Percentiles rank a stretch among this genome's conserved stretches.
phyloP scores from a whole-genome alignment of 2,888 invertebrate species.

The Abscondita cerata region DNA sequence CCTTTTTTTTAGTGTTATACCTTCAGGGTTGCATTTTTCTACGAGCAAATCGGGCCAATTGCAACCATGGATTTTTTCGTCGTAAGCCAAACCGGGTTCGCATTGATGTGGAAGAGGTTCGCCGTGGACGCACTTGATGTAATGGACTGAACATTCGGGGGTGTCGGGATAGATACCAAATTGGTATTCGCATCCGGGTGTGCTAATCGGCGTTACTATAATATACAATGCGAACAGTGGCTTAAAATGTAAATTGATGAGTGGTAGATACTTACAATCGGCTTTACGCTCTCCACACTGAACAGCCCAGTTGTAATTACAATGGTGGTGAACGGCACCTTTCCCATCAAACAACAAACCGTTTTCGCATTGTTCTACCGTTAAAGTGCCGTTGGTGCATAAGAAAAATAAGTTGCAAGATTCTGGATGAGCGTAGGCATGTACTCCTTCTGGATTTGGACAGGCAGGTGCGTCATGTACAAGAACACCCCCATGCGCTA shows the following conservation, averaged over 20 bases:
- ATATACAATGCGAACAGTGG: too few species aligned
- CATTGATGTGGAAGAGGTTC: conserved; percentile 81
- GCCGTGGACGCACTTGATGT: conserved; percentile 85
- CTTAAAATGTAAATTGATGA: neutral
- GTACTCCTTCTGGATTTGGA: conserved; percentile 81
- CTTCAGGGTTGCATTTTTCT: conserved; percentile 89
- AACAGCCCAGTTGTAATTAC: conserved; percentile 94
- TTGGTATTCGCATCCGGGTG: conserved; percentile 85
- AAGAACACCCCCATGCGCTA: conserved; percentile 68
- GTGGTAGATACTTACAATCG: conserved; percentile 69
- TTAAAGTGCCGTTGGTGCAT: conserved; percentile 89
- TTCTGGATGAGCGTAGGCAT: conserved; percentile 87
- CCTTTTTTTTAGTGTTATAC: conserved; percentile 58
- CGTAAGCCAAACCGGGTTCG: conserved; percentile 87
- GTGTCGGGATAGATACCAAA: conserved; percentile 89
- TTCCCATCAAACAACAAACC: conserved; percentile 91
- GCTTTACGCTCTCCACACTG: conserved; percentile 83
- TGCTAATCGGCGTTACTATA: conserved; percentile 79
- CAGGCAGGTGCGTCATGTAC: conserved; percentile 74
- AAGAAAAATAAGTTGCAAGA: conserved; percentile 89
- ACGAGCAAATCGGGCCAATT: conserved; percentile 93
- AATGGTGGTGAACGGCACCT: conserved; percentile 88
- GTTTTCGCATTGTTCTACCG: conserved; percentile 90
- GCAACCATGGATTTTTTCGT: conserved; percentile 86
- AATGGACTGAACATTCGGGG: conserved; percentile 81